Base-by-base conservation (phyloP, 2,888 invertebrate species). In the Sericinus montela region DNA sequence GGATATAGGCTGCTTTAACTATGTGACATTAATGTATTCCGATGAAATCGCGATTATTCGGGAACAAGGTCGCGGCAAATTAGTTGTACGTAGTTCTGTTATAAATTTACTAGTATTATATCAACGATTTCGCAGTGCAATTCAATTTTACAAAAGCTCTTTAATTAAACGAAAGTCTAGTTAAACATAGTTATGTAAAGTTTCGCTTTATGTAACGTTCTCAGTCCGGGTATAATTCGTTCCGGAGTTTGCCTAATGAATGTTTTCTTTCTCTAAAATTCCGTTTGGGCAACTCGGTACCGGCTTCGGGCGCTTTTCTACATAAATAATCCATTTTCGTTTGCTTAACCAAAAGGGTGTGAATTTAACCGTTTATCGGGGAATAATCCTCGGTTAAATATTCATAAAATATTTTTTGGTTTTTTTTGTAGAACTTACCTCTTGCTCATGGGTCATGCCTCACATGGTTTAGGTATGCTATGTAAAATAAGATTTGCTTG, bases 211-310 rank as follows among this genome's bases (percentile, higher is more conserved):
- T 34, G 44, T 48, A 44, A 48, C 38, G 30, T 34, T 44, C 19
- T 32, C 43, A 44, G 25, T 38, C 19, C 43, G 25, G 16, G 28
- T 34, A 29, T 49, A 40, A 49, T 49, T 49, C 48, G 48, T 35
- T 44, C 28, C 36, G 30, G 40, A 44, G 50, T 50, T 50, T 41
- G 50, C n/a, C 41, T 45, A 50, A 50, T 45, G 40, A 50, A 50
- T 53, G 53, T 53, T 51, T 53, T 51, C 52, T 55, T 53, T 53
- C 53, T 42, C 53, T 53, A 14, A 53, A 52, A 51, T 45, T 55
- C 45, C 45, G 47, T 51, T 53, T 53, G 48, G 42, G 47, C 39
- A 37, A 37, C 19, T 19, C 29, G 40, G 13, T 29, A 29, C 15
- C n/a, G 9, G 39, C 44, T 44, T 36, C 40, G 40, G 45, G 49